Evolutionary conservation across 2,113 vertebrate species (phyloP).

Genomic region (Ailurus styani): DNA sequence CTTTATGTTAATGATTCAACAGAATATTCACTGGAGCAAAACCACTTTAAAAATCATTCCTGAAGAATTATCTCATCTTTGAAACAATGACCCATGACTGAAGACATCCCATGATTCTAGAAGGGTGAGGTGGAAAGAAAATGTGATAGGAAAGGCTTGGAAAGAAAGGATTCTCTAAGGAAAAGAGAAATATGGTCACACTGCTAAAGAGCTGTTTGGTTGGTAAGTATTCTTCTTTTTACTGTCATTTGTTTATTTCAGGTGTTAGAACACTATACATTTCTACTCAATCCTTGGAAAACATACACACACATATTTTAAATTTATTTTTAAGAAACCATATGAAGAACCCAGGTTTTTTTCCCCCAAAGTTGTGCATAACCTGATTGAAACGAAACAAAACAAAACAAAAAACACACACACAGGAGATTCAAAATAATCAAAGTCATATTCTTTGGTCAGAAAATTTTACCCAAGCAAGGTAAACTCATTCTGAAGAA

Average conservation of each 20-base stretch:
- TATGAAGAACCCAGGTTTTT: background rate
- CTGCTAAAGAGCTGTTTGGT: background rate
- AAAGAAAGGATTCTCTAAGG: background rate
- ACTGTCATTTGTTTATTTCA: background rate
- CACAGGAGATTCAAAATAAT: background rate
- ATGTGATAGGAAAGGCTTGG: background rate
- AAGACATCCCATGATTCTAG: background rate
- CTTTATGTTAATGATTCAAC: constrained; percentile 50
- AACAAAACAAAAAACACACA: background rate
- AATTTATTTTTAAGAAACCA: background rate
- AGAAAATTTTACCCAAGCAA: background rate
- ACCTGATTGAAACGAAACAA: background rate
- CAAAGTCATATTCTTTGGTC: background rate
- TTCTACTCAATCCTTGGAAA: background rate
- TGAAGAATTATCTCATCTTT: constrained; percentile 49
- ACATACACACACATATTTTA: background rate
- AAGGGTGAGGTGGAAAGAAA: background rate
- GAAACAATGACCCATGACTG: background rate
- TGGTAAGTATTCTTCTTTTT: background rate
- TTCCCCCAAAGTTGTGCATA: background rate
- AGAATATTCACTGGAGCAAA: background rate
- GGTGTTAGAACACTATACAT: background rate
- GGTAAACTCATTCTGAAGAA: background rate
- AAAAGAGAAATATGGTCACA: background rate
- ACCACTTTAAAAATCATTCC: background rate